Base-by-base conservation (phyloP, 1,140 invertebrate genomes). In the Camponotus floridanus region DNA sequence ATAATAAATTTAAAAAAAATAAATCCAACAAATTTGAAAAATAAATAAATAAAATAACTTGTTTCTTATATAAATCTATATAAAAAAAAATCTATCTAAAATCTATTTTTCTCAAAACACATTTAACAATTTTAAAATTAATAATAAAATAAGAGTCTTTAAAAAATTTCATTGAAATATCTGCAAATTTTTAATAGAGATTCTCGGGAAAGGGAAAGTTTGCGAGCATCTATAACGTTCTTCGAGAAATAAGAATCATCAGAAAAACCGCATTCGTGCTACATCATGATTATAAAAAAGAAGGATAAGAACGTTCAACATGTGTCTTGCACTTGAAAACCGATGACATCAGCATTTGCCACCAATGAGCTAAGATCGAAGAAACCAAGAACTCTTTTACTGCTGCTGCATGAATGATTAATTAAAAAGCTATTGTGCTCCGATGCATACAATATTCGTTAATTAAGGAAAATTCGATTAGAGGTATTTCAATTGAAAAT, bases 331-430 rank as follows among this genome's bases (percentile, higher is more conserved):
- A 84, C 64, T 83, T 83, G 73, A 88, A 91, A 91, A 70, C 64
- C 86, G 91, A 91, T 92, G 91, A 92, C 90, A 90, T 91, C 90
- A 92, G 76, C 74, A 74, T 91, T 90, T 86, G 84, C 86, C 84
- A 88, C 76, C 68, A 76, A 64, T 73, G 11, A 48, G 45, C 64
- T 68, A 67, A 36, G 59, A 70, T 70, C 45, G 26, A 26, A 59
- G 51, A 81, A 81, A 81, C 13, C 15, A 59, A 81, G 26, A 81
- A 18, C 33, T 36, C 68, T 73, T 80, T 83, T 62, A 73, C 62
- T n/a, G 18, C 4, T 31, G 33, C 48, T 45, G 31, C 7, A 5
- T 39, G 21, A 45, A 45, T n/a, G 39, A 31, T 42, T 15, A 36
- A 8, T 6, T 31, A 83, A 83, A 74, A 74, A 73, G 8, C 79